Evolutionary conservation across 2,113 vertebrate genomes (phyloP), one percentile per base, ranked within the genome.

Genomic region (Sinocyclocheilus maitianheensis): DNA sequence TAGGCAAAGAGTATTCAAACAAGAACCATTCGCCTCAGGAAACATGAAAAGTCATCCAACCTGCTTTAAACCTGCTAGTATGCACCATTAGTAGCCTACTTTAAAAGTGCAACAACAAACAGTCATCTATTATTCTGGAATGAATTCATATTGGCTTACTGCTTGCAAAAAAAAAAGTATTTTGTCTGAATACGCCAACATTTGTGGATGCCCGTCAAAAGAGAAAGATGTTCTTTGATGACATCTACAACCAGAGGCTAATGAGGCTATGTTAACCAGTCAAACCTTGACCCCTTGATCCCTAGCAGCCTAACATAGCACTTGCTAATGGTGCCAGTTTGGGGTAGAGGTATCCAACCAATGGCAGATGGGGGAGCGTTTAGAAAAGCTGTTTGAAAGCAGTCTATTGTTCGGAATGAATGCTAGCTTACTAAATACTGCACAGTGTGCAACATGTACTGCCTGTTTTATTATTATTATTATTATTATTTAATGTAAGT

Each of bases 261-360:
- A 55, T 55, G 76, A 77, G 76, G 48, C 46, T 55, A 30, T 55
- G 48, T 77, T 77, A 77, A 55, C 46, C 76, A 77, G 16, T 11
- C 75, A 77, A 77, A 77, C 76, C 48, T 77, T 77, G 51, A 77
- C 76, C 76, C 26, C 51, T 55, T 77, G 51, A 77, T 55, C 76
- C 51, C 51, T 77, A 77, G 24, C 26, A 77, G 7, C 48, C 4
- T 26, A 14, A 77, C 75, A 77, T 53, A 77, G 51, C 51, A 77
- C 76, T 34, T 77, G 74, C 74, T 24, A 51, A 48, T 24, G 46
- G 2, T 46, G 43, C 24, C 16, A 20, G 46, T 77, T 55, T 51
- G 46, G 26, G 48, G 4, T 18, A 11, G 9, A 26, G 76, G 76
- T 34, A 34, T 77, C 55, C 48, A 77, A 77, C 76, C 26, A 55